Evolutionary conservation across 2,888 invertebrate species (phyloP).

Genomic region (Listrodromus nycthemerus): DNA sequence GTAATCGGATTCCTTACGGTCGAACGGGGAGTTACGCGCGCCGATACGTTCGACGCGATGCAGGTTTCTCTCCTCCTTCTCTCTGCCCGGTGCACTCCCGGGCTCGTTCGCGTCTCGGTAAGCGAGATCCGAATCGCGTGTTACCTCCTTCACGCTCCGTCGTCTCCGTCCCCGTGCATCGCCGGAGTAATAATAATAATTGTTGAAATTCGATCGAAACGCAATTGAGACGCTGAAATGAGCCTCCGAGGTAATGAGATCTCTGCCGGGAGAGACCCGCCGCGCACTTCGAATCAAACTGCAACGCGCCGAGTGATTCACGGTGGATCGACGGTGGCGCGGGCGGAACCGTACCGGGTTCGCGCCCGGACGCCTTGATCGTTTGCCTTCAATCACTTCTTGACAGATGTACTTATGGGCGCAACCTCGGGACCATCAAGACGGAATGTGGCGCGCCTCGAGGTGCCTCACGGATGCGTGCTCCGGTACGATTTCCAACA

Average conservation of each 20-base stretch:
- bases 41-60: slow-evolving; percentile 15
- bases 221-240: slow-evolving; percentile 80
- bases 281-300: slow-evolving; percentile 26
- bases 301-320: not conserved
- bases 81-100: not conserved
- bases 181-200: slow-evolving; percentile 77
- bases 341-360: slow-evolving; percentile 46
- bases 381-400: slow-evolving; percentile 83
- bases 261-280: slow-evolving; percentile 62
- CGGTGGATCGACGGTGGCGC: slow-evolving; percentile 47
- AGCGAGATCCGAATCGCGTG: slow-evolving; percentile 44
- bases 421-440: slow-evolving; percentile 78
- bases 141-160: slow-evolving; percentile 34
- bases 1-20: slow-evolving; percentile 75
- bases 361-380: slow-evolving; percentile 73
- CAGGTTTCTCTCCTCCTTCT: slow-evolving; percentile 7
- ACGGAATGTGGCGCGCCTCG: slow-evolving; percentile 80
- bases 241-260: slow-evolving; percentile 80
- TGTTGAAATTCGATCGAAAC: slow-evolving; percentile 81
- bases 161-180: slow-evolving; percentile 11
- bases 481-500: slow-evolving; percentile 35
- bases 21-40: slow-evolving; percentile 33
- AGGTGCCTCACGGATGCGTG: slow-evolving; percentile 69
- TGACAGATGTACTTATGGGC: slow-evolving; percentile 83
- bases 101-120: slow-evolving; percentile 22